These are phyloP conservation scores for Oncorhynchus keta DNA, from an alignment of 2,113 vertebrate genomes.

Conservation along the genomic window DNA sequence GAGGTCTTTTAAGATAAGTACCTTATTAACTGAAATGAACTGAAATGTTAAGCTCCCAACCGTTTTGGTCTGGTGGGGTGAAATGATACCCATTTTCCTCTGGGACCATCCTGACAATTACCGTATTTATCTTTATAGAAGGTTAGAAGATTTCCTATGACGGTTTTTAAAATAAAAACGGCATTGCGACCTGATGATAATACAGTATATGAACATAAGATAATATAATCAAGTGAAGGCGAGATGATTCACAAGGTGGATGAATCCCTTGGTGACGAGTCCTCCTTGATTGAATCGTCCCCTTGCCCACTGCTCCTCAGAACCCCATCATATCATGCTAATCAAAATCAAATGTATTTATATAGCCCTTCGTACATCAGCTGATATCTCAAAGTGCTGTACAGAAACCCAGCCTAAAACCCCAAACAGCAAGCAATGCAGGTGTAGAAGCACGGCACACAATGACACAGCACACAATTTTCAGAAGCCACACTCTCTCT, in stretches of 20 bases:
- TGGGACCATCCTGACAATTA: neutral
- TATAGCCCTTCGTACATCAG: no score
- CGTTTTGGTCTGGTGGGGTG: neutral
- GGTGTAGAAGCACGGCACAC: no score
- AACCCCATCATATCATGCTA: neutral
- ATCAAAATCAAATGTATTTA: no score
- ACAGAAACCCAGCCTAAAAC: no score
- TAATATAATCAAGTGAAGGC: neutral
- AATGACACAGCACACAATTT: neutral
- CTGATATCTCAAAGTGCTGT: no score
- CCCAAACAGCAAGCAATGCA: no score
- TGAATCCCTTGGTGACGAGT: neutral
- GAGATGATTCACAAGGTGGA: neutral
- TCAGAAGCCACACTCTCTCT: neutral
- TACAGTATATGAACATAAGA: neutral
- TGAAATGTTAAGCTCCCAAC: neutral
- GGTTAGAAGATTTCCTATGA: no score
- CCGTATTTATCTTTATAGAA: no score
- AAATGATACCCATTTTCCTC: neutral
- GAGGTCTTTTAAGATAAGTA: neutral
- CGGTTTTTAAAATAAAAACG: no score
- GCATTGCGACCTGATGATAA: no score
- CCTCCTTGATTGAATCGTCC: neutral
- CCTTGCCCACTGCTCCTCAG: neutral
- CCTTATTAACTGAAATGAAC: neutral